Base-by-base conservation (phyloP, 1,140 invertebrate species). In the Saccostrea cuccullata region DNA sequence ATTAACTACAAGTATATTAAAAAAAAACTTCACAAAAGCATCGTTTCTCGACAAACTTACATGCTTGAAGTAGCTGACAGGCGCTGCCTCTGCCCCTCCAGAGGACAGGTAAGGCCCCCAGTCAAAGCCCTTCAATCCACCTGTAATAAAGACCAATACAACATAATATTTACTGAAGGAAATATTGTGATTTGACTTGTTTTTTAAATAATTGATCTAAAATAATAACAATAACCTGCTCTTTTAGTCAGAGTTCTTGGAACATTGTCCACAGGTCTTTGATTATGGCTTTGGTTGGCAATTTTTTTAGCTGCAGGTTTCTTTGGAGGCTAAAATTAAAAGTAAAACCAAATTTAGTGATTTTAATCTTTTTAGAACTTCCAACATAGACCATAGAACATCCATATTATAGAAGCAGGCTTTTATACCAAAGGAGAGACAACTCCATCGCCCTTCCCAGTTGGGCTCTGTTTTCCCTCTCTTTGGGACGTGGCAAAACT, bases 1-100 rank as follows among this genome's bases (percentile, higher is more conserved):
- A 8, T 6, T 47, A 3, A 8, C 47, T 3, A 47, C 47, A 2
- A 47, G 0, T 47, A 47, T 1, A 8, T 47, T 47, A 47, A 6
- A 6, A 47, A 47, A 47, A 8, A 47, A 47, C 9, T 47, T 47
- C 47, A 47, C 9, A 47, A 2, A 47, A 47, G 47, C 9, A 9
- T 47, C 6, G 6, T 2, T 55, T 55, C 82, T 55, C 13, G 1
- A 2, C 20, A 55, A 55, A 84, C 82, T 55, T 93, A 97, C 97
- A 96, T 98, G 98, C 94, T 97, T 97, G 94, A 99, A 99, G 93
- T 97, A 97, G 70, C 97, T 97, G 12, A 99, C 98, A 73, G 98
- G 97, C 15, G 98, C 98, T 23, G 98, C 98, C 87, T 96, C 96
- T 93, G 98, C 98, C 91, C 97, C 96, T 89, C 96, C 96, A 88